Evolutionary conservation across 2,888 invertebrate species (phyloP).

Genomic region (Drosophila meridionalis): DNA sequence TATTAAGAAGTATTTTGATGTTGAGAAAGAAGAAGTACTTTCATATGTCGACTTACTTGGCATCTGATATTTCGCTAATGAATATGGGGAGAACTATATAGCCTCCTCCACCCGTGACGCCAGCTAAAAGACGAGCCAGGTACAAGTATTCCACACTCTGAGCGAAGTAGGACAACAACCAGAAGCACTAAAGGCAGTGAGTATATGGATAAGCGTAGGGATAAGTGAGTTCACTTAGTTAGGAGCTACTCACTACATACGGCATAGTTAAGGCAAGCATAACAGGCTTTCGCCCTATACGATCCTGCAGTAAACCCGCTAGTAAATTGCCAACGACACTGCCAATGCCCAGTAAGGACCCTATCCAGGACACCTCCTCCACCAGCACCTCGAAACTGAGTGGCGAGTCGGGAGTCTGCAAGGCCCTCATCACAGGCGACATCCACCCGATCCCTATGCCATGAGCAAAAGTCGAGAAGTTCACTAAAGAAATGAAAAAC

Average conservation of each 20-base stretch:
- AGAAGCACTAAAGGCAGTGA: constrained; percentile 68
- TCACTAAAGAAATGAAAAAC: constrained; percentile 52
- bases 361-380: constrained; percentile 76
- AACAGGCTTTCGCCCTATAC: constrained; percentile 71
- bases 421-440: constrained; percentile 70
- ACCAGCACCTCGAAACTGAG: constrained; percentile 54
- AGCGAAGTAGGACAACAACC: constrained; percentile 78
- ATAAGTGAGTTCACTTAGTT: too few relatives aligned
- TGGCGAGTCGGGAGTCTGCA: constrained; percentile 66
- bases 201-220: too few relatives aligned
- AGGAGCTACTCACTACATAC: constrained; percentile 56
- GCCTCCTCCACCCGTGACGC: constrained; percentile 82
- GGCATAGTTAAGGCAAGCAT: constrained; percentile 65
- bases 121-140: constrained; percentile 77
- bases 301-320: constrained; percentile 66
- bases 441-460: constrained; percentile 81
- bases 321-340: constrained; percentile 73
- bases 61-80: constrained; percentile 83
- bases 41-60: constrained; percentile 63
- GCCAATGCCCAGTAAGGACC: constrained; percentile 72
- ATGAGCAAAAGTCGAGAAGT: constrained; percentile 75
- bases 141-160: constrained; percentile 79
- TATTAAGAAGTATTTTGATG: neutral
- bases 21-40: neutral
- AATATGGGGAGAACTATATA: constrained; percentile 82